A percentile compares a stretch with the other conserved stretches of the same genome.
Conservation (phyloP, 2,797 vertebrate species). For the Thamnophis elegans region DNA sequence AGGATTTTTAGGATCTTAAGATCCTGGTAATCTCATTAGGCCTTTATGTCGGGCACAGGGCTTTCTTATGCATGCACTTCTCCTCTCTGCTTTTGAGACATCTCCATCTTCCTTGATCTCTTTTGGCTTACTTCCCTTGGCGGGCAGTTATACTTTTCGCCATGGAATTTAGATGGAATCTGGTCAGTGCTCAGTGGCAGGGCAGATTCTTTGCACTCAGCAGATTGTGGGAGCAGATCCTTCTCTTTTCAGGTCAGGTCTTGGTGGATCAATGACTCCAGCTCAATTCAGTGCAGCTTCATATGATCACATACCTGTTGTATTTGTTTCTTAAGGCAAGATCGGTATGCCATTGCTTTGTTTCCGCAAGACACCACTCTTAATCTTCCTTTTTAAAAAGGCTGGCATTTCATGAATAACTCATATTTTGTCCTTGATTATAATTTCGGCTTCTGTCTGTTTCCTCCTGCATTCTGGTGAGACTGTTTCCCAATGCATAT, state of each 20-base stretch:
- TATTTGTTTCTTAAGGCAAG: slow-evolving; percentile 2
- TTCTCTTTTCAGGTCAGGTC: not conserved
- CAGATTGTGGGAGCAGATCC: not conserved
- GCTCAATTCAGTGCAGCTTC: not conserved
- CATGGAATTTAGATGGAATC: not conserved
- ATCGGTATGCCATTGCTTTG: slow-evolving; percentile 44
- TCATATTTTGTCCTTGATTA: not conserved
- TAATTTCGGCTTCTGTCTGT: slow-evolving; percentile 37
- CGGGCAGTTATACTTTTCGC: not conserved
- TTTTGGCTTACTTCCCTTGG: not conserved
- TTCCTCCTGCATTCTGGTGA: slow-evolving; percentile 13
- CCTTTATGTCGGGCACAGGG: not conserved
- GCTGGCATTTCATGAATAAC: slow-evolving; percentile 39
- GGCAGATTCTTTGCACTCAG: not conserved
- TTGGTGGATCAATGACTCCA: not conserved
- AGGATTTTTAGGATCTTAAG: not conserved
- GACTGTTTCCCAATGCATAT: not conserved
- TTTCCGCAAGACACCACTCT: slow-evolving; percentile 27
- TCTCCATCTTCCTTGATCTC: not conserved
- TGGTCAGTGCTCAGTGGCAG: not conserved
- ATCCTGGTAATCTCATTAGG: not conserved
- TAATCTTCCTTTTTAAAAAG: slow-evolving; percentile 32
- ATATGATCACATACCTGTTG: slow-evolving; percentile 20
- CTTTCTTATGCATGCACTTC: not conserved
- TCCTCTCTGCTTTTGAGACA: slow-evolving; percentile 21